Base-by-base conservation (phyloP, 2,113 vertebrate genomes). In the Colius striatus region DNA sequence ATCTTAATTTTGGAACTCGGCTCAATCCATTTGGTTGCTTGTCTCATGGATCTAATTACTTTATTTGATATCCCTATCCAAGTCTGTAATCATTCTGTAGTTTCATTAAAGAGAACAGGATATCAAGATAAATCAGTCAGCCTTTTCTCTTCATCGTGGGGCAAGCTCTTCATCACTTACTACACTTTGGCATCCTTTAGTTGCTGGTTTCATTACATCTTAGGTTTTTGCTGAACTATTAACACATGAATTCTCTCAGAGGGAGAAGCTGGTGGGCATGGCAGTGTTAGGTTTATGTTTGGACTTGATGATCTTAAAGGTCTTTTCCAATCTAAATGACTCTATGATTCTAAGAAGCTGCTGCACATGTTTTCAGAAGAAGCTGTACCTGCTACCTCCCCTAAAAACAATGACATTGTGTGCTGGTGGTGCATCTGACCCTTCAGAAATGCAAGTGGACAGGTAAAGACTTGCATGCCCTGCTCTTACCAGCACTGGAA, bases 1-100 rank as follows among this genome's bases (percentile, higher is more conserved):
- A 85, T 82, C 78, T 90, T 96, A 95, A 94, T 96, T 96, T 94
- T 83, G 71, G 79, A 94, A 84, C 53, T 84, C 66, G 78, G 79
- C 27, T 72, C 66, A 77, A 65, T 93, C 78, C 91, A 80, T 95
- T 81, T 85, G 22, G 43, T 84, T 90, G 91, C 81, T 88, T 94
- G 84, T 93, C 94, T 91, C 79, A 41, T 45, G 58, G 73, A 92
- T 91, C 79, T 70, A 74, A 97, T 91, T 90, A 89, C 81, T 95
- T 90, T 93, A 86, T 92, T 96, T 95, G 90, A 81, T 95, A 90
- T 83, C 84, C 68, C 26, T 95, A 47, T 30, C 50, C 50, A 70
- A n/a, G 73, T 65, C 79, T 71, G 86, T 38, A 92, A 95, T 92
- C 20, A 26, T 94, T 87, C 60, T 77, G 54, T 16, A 71, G 86